Evolutionary conservation across 2,113 vertebrate species (phyloP).

Genomic region (Pipa parva): DNA sequence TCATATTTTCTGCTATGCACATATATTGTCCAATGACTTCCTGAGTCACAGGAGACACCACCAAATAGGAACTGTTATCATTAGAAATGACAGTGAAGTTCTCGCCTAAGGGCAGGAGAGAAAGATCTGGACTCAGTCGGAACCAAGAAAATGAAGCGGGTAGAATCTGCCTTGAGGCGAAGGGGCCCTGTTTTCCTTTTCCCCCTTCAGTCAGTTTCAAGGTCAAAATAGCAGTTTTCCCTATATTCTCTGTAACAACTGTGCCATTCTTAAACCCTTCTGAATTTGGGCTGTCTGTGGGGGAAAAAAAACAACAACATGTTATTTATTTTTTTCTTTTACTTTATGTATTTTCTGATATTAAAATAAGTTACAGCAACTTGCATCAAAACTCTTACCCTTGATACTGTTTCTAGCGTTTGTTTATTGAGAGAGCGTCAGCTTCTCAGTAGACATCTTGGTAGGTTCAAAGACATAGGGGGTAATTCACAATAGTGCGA

Average conservation of each 20-base stretch:
- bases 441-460: no score
- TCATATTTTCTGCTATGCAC: slow-evolving; percentile 14
- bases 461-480: no score
- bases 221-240: background rate
- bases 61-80: background rate
- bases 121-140: background rate
- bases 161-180: background rate
- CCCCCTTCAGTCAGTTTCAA: background rate
- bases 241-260: background rate
- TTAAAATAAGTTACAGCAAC: background rate
- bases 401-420: background rate
- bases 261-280: background rate
- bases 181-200: background rate
- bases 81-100: background rate
- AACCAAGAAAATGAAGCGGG: slow-evolving; percentile 19
- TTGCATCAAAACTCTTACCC: background rate
- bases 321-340: no score
- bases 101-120: background rate
- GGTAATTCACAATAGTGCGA: no score
- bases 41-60: background rate
- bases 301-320: background rate
- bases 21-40: background rate
- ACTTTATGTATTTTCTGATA: background rate
- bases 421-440: no score
- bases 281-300: slow-evolving; percentile 12